Conservation (phyloP, 2,113 vertebrate species). For the Dissostichus mawsoni region DNA sequence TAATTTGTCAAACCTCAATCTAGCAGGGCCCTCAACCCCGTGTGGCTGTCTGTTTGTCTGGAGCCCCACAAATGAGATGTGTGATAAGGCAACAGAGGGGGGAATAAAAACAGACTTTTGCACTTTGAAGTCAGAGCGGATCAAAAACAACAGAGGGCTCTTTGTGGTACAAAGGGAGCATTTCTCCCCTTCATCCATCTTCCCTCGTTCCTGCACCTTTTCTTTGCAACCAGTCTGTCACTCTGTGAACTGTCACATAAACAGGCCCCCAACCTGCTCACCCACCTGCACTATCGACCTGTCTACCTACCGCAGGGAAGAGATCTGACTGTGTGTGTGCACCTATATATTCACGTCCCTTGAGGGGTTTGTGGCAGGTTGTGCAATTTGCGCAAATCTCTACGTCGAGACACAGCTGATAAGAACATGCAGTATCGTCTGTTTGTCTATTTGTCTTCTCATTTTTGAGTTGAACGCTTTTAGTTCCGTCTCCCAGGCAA, state of each 20-base stretch:
- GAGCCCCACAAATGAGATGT: conserved; percentile 77
- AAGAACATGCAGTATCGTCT: conserved; percentile 40
- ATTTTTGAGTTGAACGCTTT: conserved; percentile 56
- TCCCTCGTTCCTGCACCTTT: conserved; percentile 62
- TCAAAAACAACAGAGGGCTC: conserved; percentile 78
- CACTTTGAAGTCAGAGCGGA: conserved; percentile 79
- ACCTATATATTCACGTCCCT: conserved; percentile 1
- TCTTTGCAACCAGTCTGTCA: conserved; percentile 65
- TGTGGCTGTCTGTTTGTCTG: conserved; percentile 74
- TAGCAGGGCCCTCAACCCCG: conserved; percentile 65
- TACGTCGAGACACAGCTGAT: conserved; percentile 29
- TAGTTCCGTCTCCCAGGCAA: conserved; percentile 29
- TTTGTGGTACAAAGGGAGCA: conserved; percentile 77
- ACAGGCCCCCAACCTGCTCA: conserved; percentile 50
- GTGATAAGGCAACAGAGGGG: conserved; percentile 76
- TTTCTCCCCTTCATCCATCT: conserved; percentile 73
- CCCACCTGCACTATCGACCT: conserved; percentile 35
- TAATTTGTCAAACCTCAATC: conserved; percentile 78
- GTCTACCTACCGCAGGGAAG: conserved; percentile 41
- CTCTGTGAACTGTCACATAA: conserved; percentile 59
- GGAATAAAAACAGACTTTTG: conserved; percentile 77
- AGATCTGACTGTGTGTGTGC: conserved; percentile 20
- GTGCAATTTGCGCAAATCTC: conserved; percentile 40
- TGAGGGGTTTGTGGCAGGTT: conserved; percentile 28
- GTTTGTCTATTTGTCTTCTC: conserved; percentile 56